Base-by-base conservation (phyloP, 2,888 invertebrate species). In the Xanthorhoe designata region DNA sequence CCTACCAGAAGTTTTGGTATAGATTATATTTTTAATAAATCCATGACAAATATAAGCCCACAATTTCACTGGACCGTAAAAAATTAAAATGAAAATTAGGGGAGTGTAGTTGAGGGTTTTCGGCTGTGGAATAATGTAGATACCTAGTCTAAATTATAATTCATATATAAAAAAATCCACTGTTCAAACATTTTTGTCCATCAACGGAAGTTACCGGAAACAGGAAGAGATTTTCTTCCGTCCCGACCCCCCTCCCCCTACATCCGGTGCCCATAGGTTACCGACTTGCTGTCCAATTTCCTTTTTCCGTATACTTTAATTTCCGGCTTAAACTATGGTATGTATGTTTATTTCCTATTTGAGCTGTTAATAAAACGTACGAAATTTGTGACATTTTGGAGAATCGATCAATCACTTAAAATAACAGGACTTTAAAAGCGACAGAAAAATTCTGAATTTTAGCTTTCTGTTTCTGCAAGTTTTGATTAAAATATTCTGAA, bases 291-390 rank as follows among this genome's bases (percentile, higher is more conserved):
- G 83, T 88, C 89, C 90, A 91, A 93, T 92, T 94, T 93, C 93
- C 92, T 92, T 84, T 89, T 90, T 87, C 87, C 89, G 88, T 86
- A 86, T 88, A 85, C 87, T 87, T 90, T 90, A 89, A 91, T 92
- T 91, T 92, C 91, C 91, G 90, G 83, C 83, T 84, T 84, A 83
- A 85, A 86, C 88, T 87, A 87, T 85, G 85, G 79, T 80, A 82
- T 84, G 84, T 86, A n/a, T n/a, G n/a, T 86, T 84, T 84, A 87
- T 88, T 90, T 88, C 88, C 87, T 89, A 85, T 77, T 42, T 29
- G 24, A 50, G 24, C 17, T 38, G 50, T 62, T 15, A 61, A 29
- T 13, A 13, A n/a, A n/a, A 47, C 47, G 13, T 42, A 42, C 13
- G 38, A 42, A 42, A 3, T 42, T 13, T 42, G 10, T 42, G 38